Percentiles rank a stretch among this genome's conserved stretches.
These are phyloP conservation scores for Heliconius erato DNA, from an alignment of 2,888 invertebrate genomes.

Conservation along the genomic window DNA sequence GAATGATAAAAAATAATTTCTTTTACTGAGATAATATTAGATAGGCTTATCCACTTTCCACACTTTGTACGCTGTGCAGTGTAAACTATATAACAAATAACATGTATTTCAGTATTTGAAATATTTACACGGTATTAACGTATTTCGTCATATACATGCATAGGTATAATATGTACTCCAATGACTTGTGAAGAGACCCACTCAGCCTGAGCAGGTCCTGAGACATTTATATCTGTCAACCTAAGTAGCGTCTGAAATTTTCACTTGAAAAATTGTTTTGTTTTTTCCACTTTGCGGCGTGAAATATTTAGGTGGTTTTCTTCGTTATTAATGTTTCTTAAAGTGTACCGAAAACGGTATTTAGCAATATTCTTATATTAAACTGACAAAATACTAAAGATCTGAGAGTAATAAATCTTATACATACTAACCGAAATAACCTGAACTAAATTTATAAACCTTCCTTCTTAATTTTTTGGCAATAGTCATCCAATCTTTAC, in stretches of 20 bases:
- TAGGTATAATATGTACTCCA: neutral
- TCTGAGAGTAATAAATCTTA: no score
- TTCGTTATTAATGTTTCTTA: neutral
- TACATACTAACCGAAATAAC: no score
- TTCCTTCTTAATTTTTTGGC: no score
- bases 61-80: no score
- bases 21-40: no score
- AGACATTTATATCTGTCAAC: constrained; percentile 32
- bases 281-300: neutral
- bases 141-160: neutral
- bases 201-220: constrained; percentile 16
- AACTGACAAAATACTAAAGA: no score
- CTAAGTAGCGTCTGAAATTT: constrained; percentile 16
- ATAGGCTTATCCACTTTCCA: no score
- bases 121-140: neutral
- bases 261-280: constrained; percentile 21
- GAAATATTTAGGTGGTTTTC: neutral
- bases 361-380: neutral
- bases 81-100: no score
- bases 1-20: no score
- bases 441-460: no score
- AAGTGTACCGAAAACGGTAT: neutral
- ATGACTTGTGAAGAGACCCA: constrained; percentile 10
- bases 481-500: no score
- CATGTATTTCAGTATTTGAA: no score